These are phyloP conservation scores for Drosophila quinaria DNA, from an alignment of 2,888 invertebrate species.

Conservation along the genomic window DNA sequence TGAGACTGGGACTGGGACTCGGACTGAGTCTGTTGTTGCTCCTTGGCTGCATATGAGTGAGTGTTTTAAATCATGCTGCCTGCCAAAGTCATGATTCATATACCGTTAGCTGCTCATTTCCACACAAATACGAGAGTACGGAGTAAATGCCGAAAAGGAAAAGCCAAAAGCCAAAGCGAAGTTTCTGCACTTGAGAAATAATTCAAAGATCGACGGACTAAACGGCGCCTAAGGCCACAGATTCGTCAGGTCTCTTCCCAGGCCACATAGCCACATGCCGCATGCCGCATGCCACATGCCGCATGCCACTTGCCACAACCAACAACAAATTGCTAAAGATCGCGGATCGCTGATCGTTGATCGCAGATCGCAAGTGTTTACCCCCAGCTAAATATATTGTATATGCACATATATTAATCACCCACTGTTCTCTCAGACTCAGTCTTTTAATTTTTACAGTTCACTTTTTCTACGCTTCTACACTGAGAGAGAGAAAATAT, in stretches of 20 bases:
- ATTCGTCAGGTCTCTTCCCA: constrained; percentile 33
- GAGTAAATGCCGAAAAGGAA: constrained; percentile 75
- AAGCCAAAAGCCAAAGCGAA: constrained; percentile 36
- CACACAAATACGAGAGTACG: constrained; percentile 66
- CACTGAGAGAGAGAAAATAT: background rate
- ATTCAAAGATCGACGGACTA: constrained; percentile 54
- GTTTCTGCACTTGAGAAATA: constrained; percentile 63
- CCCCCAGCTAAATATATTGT: constrained; percentile 40
- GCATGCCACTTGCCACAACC: constrained; percentile 16
- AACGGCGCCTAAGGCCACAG: constrained; percentile 51
- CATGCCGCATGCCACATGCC: constrained; percentile 15
- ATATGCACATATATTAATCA: constrained; percentile 47
- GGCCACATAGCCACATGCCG: background rate
- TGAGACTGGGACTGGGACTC: background rate
- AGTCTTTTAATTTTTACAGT: background rate
- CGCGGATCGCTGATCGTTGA: background rate
- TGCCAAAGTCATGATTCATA: constrained; percentile 85
- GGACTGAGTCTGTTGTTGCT: constrained; percentile 6
- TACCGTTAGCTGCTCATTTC: constrained; percentile 84
- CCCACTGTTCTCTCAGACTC: background rate
- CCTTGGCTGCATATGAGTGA: constrained; percentile 73
- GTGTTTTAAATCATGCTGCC: constrained; percentile 84
- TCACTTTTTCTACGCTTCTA: background rate
- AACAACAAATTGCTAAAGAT: constrained; percentile 76
- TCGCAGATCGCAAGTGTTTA: constrained; percentile 82